These are phyloP conservation scores for Poecile montanus DNA, from an alignment of 2,797 vertebrate species.

Conservation along the genomic window DNA sequence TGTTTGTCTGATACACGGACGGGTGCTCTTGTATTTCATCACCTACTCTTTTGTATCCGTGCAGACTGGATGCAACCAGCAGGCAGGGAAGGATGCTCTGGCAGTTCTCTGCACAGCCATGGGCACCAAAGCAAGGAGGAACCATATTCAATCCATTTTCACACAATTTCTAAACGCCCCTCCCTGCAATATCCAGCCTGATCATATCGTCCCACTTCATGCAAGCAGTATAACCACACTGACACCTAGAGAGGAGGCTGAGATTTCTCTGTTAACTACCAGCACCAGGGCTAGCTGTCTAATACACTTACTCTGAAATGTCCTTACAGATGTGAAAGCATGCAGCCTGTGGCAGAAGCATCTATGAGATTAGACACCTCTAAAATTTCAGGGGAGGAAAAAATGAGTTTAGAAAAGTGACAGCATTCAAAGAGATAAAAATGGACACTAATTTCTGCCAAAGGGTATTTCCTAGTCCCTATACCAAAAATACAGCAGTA, in stretches of 20 bases:
- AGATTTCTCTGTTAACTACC: background rate
- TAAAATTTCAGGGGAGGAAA: rapidly evolving
- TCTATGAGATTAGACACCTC: background rate
- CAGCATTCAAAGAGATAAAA: background rate
- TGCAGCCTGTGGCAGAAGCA: background rate
- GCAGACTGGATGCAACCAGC: background rate
- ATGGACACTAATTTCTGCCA: background rate
- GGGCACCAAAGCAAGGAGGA: background rate
- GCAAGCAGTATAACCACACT: background rate
- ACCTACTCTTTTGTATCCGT: rapidly evolving
- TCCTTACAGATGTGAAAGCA: rapidly evolving
- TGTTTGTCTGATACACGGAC: background rate
- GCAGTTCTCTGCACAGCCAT: background rate
- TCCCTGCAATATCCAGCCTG: background rate
- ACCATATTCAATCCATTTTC: background rate
- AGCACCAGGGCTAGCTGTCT: background rate
- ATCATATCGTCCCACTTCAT: background rate
- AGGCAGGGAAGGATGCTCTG: background rate
- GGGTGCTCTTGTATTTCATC: background rate
- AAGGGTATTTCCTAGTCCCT: background rate
- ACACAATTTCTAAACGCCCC: background rate
- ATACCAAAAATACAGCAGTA: background rate
- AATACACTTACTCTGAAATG: background rate
- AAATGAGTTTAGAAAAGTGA: background rate
- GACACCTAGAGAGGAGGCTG: background rate